Percentiles rank a stretch among this genome's conserved stretches.
Evolutionary conservation across 2,797 vertebrate species (phyloP).

Genomic region (Paramormyrops hopkinsi): DNA sequence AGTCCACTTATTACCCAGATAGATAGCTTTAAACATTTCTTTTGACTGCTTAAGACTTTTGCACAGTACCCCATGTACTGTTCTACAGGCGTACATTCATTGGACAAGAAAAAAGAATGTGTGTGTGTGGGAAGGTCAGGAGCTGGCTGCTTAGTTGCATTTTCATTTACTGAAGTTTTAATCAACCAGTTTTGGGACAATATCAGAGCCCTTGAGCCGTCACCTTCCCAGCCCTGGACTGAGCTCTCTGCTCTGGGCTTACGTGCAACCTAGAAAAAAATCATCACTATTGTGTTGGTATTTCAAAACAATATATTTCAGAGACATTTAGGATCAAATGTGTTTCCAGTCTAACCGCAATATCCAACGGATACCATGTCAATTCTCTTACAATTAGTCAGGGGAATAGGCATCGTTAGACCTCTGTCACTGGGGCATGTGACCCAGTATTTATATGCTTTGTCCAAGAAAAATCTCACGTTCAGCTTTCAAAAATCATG

Average conservation of each 20-base stretch:
- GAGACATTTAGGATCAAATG: background rate
- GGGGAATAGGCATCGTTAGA: background rate
- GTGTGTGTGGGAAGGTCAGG: background rate
- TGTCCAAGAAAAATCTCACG: background rate
- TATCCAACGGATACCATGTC: background rate
- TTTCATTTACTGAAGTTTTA: background rate
- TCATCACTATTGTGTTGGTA: background rate
- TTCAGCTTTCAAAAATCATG: background rate
- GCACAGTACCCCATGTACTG: background rate
- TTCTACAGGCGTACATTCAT: background rate
- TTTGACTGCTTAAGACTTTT: background rate
- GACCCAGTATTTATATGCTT: background rate
- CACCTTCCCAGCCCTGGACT: background rate
- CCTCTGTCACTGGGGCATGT: background rate
- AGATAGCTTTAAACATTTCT: background rate
- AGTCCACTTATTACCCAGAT: background rate
- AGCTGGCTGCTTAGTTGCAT: background rate
- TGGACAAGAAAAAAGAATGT: background rate
- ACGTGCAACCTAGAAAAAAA: background rate
- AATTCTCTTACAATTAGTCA: background rate
- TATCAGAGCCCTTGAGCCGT: background rate
- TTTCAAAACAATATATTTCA: background rate
- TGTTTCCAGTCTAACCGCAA: background rate
- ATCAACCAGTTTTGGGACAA: background rate
- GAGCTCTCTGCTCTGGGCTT: background rate